These are phyloP conservation scores for Caenorhabditis zanzibari DNA, from an alignment of 2,888 invertebrate species.

Conservation along the genomic window DNA sequence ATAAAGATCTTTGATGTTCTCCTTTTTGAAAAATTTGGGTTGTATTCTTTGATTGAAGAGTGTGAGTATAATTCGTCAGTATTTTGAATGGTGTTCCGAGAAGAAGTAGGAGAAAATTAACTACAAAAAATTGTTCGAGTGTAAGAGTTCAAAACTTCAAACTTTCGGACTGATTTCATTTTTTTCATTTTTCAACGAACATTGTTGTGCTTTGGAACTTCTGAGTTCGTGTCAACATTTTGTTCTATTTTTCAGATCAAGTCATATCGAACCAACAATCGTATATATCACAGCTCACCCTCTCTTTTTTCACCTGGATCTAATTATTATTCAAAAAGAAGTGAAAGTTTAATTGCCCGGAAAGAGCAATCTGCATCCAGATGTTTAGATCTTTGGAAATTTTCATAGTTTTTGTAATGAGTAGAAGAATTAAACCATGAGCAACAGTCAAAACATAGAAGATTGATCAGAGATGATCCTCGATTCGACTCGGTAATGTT, in stretches of 20 bases:
- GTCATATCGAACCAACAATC: not conserved
- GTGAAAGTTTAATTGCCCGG: not conserved
- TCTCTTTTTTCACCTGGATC: conserved; percentile 25
- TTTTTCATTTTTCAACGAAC: not conserved
- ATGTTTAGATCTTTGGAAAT: conserved; percentile 7
- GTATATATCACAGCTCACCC: conserved; percentile 13
- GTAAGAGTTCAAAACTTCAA: conserved; percentile 6
- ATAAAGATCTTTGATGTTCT: conserved; percentile 19
- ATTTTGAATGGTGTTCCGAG: conserved; percentile 1
- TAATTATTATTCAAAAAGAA: not conserved
- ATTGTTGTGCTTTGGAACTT: not conserved
- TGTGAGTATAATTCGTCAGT: conserved; percentile 1
- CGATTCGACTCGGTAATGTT: conserved; percentile 2
- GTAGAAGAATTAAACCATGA: not conserved
- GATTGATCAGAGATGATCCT: conserved; percentile 6
- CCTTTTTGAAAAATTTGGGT: not conserved
- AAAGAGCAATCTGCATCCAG: conserved; percentile 5
- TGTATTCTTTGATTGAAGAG: conserved; percentile 20
- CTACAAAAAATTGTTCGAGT: conserved; percentile 2
- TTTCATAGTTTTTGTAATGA: not conserved
- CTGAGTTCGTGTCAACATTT: not conserved
- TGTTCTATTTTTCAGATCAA: conserved; percentile 10
- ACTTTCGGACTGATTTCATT: not conserved
- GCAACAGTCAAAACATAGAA: conserved; percentile 4
- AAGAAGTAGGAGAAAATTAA: conserved; percentile 5